Percentiles rank a stretch among this genome's conserved stretches.
Conservation (phyloP, 2,888 invertebrate species). For the Bembecia ichneumoniformis region DNA sequence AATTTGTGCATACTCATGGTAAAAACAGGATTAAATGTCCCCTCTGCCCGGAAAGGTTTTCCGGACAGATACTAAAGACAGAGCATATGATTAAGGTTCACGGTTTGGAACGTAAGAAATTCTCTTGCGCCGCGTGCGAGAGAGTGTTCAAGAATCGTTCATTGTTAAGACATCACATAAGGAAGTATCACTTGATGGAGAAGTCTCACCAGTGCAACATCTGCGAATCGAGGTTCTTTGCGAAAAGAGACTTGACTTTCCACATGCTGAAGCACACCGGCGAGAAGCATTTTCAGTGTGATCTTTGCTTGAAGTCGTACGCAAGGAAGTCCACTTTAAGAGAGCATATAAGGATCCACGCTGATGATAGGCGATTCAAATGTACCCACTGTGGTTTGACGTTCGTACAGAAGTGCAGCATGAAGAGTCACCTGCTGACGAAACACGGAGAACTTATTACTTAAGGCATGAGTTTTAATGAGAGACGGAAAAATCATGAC, state of each 20-base stretch:
- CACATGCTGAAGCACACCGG: conserved; percentile 44
- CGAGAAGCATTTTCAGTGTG: conserved; percentile 34
- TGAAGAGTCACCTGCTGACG: background rate
- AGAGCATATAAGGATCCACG: conserved; percentile 20
- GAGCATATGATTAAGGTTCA: conserved; percentile 17
- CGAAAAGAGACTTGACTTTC: conserved; percentile 30
- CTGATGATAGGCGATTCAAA: conserved; percentile 16
- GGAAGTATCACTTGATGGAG: conserved; percentile 17
- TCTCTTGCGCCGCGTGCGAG: conserved; percentile 18
- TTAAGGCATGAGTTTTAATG: background rate
- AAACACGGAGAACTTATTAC: background rate
- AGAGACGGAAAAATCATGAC: too few species aligned
- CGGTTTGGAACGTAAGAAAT: conserved; percentile 5
- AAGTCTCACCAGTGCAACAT: conserved; percentile 15
- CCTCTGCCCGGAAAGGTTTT: conserved; percentile 18
- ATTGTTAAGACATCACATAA: conserved; percentile 12
- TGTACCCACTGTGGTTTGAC: conserved; percentile 39
- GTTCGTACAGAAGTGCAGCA: conserved; percentile 25
- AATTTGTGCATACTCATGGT: conserved; percentile 10
- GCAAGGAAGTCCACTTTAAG: conserved; percentile 16
- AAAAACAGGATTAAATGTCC: conserved; percentile 15
- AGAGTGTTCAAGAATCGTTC: conserved; percentile 13
- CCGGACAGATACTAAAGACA: conserved; percentile 14
- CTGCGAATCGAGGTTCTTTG: conserved; percentile 32
- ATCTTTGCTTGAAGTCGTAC: conserved; percentile 31